Conservation (phyloP, 2,797 vertebrate species). For the Protosalanx chinensis region DNA sequence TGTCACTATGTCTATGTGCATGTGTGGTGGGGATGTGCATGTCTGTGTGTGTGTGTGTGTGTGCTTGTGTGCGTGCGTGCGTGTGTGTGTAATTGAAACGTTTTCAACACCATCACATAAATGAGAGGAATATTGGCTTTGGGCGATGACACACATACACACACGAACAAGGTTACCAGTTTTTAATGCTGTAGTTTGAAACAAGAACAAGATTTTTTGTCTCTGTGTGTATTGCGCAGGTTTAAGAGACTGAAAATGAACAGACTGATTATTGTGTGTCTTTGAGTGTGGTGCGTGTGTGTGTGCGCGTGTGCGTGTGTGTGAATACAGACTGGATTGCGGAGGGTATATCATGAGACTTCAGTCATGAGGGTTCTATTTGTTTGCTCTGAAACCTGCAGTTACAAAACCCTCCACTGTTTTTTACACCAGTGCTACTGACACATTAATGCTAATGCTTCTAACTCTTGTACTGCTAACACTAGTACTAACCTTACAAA, state of each 20-base stretch:
- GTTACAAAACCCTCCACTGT: background rate
- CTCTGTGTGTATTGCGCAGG: constrained; percentile 22
- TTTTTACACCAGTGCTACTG: background rate
- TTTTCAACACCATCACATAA: constrained; percentile 30
- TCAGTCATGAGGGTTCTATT: constrained; percentile 64
- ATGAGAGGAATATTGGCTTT: constrained; percentile 11
- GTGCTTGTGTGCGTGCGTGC: constrained; percentile 20
- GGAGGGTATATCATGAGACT: constrained; percentile 60
- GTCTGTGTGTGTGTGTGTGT: too few relatives aligned
- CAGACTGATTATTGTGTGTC: background rate
- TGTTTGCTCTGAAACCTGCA: constrained; percentile 28
- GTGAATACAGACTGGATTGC: constrained; percentile 13
- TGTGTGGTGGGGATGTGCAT: background rate
- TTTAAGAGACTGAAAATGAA: constrained; percentile 20
- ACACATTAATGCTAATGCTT: background rate
- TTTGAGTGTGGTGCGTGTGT: constrained; percentile 5
- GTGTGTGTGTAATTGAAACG: constrained; percentile 31
- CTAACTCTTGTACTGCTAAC: background rate
- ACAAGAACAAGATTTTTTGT: background rate
- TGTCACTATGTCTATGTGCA: constrained; percentile 24
- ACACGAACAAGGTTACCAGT: background rate
- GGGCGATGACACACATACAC: background rate
- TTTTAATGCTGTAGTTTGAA: background rate
- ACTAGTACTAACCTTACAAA: too few relatives aligned
- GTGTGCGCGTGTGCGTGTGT: background rate